Evolutionary conservation across 2,113 vertebrate species (phyloP), one percentile per base, ranked within the genome.

Genomic region (Camelus bactrianus): DNA sequence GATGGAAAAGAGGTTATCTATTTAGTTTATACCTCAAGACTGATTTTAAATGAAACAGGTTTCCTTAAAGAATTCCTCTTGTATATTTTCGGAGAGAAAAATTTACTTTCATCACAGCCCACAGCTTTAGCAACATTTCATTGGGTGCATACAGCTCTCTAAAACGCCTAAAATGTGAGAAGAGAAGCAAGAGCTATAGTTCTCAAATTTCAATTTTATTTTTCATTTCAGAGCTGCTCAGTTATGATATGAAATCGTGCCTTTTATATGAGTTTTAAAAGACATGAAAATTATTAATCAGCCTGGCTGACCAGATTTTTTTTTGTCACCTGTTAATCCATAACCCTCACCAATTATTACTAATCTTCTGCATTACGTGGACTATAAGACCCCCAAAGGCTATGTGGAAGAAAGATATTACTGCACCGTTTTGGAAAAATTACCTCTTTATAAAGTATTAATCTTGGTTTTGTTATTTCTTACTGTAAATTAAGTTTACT

Each of bases 1-100:
- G 46, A 83, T 94, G 20, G 48, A 58, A 26, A 80, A 85, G 75
- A 89, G 38, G 16, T 69, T 56, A 69, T 82, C 92, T 48, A 83
- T 79, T 96, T 94, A 84, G 65, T 93, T 97, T 96, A 89, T 28
- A 81, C 20, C 17, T 8, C 46, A 90, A 92, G 50, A 95, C 79
- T 73, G 94, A 87, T 87, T 95, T 93, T 95, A 83, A 94, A 91
- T 15, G 38, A 90, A 93, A 70, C 56, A 76, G 19, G 70, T 80
- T 96, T 95, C 46, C 73, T 64, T 92, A 73, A 91, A 92, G 60
- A 72, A 92, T 84, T 73, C 28, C 24, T 70, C 26, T 69, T 38
- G 4, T 20, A 76, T 6, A 48, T 26, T 19, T 64, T 67, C 69
- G 73, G 64, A 92, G 38, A 75, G 50, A 84, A 79, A 67, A 87